Percentiles rank a stretch among this genome's conserved stretches.
Evolutionary conservation across 2,113 vertebrate species (phyloP).

Genomic region (Burhinus oedicnemus): DNA sequence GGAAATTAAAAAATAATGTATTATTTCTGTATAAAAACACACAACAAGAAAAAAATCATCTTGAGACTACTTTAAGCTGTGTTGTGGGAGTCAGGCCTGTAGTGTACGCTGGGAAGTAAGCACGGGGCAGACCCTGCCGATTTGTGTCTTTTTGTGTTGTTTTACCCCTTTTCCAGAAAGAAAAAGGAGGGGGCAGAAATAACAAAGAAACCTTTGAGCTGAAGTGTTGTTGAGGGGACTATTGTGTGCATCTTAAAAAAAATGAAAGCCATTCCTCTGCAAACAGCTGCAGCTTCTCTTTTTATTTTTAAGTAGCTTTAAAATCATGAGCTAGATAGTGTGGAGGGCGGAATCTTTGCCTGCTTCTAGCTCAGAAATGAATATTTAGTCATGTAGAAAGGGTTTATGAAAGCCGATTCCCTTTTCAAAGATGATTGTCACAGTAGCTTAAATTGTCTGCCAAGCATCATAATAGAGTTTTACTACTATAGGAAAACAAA

Average conservation of each 20-base stretch:
- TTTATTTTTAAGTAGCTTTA: conserved; percentile 37
- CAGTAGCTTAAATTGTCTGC: conserved; percentile 71
- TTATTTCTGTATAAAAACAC: neutral
- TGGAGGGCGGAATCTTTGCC: neutral
- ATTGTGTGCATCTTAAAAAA: neutral
- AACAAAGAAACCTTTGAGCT: neutral
- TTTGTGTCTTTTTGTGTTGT: neutral
- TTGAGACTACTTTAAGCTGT: neutral
- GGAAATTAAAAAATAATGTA: neutral
- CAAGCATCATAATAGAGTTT: conserved; percentile 64
- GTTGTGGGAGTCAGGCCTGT: neutral
- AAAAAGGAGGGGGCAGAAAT: neutral
- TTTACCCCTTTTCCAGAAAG: neutral
- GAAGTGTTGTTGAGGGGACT: neutral
- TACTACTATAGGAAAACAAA: conserved; percentile 74
- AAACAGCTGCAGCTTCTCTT: neutral
- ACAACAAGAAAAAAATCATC: neutral
- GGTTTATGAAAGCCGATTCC: conserved; percentile 63
- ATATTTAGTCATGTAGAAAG: conserved; percentile 55
- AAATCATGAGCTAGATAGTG: conserved; percentile 10
- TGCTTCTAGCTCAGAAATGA: conserved; percentile 4
- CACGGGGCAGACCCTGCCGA: neutral
- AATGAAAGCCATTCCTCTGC: neutral
- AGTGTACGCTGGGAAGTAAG: neutral
- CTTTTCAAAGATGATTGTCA: conserved; percentile 71